These are phyloP conservation scores for Andricus curvator DNA, from an alignment of 2,888 invertebrate genomes.

Conservation along the genomic window DNA sequence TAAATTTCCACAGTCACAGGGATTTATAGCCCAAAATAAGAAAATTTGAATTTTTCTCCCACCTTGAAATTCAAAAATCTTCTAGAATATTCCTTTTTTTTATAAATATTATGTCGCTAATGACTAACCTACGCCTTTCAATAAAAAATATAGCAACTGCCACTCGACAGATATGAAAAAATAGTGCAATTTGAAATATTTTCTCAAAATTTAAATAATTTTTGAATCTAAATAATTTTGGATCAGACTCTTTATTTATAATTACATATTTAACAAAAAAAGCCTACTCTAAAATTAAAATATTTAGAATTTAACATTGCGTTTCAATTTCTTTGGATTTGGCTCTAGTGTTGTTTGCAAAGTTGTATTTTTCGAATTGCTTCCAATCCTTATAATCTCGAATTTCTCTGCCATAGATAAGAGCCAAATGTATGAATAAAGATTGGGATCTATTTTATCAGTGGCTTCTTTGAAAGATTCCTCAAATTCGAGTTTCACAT, in stretches of 20 bases:
- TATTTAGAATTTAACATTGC: neutral
- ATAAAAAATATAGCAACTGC: no score
- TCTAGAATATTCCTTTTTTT: no score
- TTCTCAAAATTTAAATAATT: no score
- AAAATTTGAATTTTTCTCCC: no score
- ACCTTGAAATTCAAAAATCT: no score
- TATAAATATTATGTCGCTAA: no score
- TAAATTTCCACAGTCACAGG: no score
- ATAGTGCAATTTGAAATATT: no score
- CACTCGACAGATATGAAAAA: no score
- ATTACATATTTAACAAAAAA: neutral
- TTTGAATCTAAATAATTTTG: no score
- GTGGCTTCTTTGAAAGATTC: constrained; percentile 60
- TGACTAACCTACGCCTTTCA: no score
- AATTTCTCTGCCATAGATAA: constrained; percentile 59
- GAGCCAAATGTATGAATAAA: constrained; percentile 60
- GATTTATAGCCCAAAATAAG: no score
- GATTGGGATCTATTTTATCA: constrained; percentile 62
- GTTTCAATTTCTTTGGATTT: neutral
- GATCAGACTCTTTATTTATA: neutral
- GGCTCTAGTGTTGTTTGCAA: neutral
- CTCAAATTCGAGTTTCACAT: constrained; percentile 60
- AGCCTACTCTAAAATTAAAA: neutral
- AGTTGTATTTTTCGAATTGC: constrained; percentile 23
- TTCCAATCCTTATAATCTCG: constrained; percentile 58